These are phyloP conservation scores for Ischnus inquisitorius DNA, from an alignment of 2,888 invertebrate species.

Conservation along the genomic window DNA sequence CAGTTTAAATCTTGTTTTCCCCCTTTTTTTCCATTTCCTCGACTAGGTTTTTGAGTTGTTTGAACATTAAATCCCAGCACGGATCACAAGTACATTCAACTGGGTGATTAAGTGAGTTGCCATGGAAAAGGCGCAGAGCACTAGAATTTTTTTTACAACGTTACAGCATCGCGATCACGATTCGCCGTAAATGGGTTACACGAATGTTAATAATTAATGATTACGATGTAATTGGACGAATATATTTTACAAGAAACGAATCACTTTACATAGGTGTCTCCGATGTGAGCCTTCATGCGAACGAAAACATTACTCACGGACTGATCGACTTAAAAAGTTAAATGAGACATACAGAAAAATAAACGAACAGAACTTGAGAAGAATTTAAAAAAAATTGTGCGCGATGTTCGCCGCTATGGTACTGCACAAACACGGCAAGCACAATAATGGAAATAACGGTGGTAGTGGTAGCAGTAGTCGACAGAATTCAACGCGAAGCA, in stretches of 20 bases:
- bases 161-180: too few relatives aligned
- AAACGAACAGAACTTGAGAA: neutral
- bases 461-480: constrained; percentile 43
- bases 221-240: neutral
- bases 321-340: neutral
- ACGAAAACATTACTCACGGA: neutral
- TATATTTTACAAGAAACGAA: neutral
- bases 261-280: constrained; percentile 16
- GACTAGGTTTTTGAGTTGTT: neutral
- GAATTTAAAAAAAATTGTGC: constrained; percentile 12
- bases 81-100: too few relatives aligned
- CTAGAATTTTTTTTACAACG: too few relatives aligned
- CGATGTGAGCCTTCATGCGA: constrained; percentile 39
- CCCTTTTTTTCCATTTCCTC: neutral
- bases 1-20: neutral
- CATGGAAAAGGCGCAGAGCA: too few relatives aligned
- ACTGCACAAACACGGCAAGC: constrained; percentile 83
- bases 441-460: constrained; percentile 75
- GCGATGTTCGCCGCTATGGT: constrained; percentile 84
- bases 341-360: neutral
- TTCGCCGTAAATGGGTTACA: too few relatives aligned
- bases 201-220: too few relatives aligned
- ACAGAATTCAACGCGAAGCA: constrained; percentile 64
- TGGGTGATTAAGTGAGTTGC: too few relatives aligned
- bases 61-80: neutral